phyloP scores from a whole-genome alignment of 2,113 vertebrate genomes.

The Anhinga anhinga region DNA sequence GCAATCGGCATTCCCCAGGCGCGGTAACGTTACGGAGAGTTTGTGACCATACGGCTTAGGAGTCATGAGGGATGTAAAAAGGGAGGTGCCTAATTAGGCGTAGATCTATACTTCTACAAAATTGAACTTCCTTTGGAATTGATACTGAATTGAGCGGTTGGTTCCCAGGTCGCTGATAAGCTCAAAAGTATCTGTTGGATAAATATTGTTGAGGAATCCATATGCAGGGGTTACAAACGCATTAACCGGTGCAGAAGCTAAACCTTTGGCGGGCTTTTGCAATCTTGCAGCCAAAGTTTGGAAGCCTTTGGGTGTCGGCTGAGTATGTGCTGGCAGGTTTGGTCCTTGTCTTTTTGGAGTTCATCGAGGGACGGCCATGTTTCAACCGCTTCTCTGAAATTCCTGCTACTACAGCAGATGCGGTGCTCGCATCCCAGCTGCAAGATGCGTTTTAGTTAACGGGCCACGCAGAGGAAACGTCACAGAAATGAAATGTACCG shows the following conservation, averaged over 20 bases:
- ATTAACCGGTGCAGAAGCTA: not conserved
- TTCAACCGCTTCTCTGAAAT: not conserved
- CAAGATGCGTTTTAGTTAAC: not conserved
- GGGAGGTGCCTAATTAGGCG: not conserved
- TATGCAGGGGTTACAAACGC: not conserved
- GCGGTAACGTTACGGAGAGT: fast-evolving
- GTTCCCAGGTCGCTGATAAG: not conserved
- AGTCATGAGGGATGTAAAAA: not conserved
- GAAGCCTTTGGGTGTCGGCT: not conserved
- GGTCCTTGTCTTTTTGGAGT: not conserved
- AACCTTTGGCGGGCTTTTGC: not conserved
- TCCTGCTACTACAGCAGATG: not conserved
- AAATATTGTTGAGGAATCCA: not conserved
- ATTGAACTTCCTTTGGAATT: not conserved
- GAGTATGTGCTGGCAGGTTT: fast-evolving
- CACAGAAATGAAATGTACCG: not conserved
- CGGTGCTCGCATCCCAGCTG: not conserved
- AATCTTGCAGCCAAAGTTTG: fast-evolving
- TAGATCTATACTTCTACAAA: not conserved
- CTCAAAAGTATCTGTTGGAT: not conserved
- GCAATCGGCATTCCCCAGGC: not conserved
- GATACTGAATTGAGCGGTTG: not conserved
- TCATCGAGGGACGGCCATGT: not conserved
- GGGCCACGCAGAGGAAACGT: not conserved
- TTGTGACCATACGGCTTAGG: not conserved